Evolutionary conservation across 2,797 vertebrate species (phyloP).

Genomic region (Sparidentex hasta): DNA sequence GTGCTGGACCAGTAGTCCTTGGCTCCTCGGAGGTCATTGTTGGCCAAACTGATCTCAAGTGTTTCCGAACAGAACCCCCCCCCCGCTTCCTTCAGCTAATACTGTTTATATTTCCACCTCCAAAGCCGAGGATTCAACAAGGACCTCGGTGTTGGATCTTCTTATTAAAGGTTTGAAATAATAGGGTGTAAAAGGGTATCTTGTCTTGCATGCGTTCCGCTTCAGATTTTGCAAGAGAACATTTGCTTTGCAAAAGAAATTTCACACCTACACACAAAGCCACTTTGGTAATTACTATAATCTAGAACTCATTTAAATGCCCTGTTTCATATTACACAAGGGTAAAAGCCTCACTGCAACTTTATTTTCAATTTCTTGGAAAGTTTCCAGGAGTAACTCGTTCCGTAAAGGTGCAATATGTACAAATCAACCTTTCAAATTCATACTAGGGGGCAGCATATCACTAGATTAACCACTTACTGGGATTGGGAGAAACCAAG

Average conservation of each 20-base stretch:
- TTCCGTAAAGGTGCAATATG: neutral
- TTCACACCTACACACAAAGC: constrained; percentile 21
- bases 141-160: neutral
- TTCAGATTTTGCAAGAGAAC: constrained; percentile 2
- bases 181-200: neutral
- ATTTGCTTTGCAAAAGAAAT: neutral
- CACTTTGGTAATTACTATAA: constrained; percentile 8
- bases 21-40: constrained; percentile 82
- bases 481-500: too few species aligned
- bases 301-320: constrained; percentile 4
- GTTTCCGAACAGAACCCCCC: constrained; percentile 27
- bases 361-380: neutral
- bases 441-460: too few species aligned
- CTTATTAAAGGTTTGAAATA: constrained; percentile 29
- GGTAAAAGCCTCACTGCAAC: neutral
- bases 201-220: neutral
- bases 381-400: neutral
- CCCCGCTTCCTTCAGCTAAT: neutral
- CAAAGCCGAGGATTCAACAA: constrained; percentile 9
- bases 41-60: constrained; percentile 59
- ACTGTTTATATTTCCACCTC: constrained; percentile 24
- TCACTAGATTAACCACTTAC: too few species aligned
- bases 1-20: constrained; percentile 85
- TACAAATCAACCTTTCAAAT: too few species aligned
- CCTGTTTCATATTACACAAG: neutral